Conservation (phyloP, 2,113 vertebrate genomes). For the Alethe diademata region DNA sequence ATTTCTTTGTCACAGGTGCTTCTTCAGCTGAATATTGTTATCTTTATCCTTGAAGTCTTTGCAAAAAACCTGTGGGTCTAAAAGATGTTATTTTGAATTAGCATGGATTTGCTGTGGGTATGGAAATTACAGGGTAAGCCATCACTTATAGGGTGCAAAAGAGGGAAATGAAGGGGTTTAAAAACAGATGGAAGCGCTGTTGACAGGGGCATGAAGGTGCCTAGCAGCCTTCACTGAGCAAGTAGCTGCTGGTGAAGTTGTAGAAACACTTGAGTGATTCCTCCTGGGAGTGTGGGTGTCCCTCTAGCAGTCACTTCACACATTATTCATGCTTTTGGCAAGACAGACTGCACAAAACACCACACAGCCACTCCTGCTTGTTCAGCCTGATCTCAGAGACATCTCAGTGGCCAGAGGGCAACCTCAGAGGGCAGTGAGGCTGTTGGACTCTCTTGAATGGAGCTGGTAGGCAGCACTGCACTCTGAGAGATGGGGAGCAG, state of each 20-base stretch:
- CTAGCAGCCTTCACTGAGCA: neutral
- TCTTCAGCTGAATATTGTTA: neutral
- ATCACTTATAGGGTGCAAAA: neutral
- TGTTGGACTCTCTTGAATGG: fast-evolving
- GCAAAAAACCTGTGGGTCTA: fast-evolving
- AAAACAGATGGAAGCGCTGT: neutral
- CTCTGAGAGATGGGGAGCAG: fast-evolving
- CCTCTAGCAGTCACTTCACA: neutral
- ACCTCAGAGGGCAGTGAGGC: neutral
- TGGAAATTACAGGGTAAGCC: neutral
- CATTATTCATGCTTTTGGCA: neutral
- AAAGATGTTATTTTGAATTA: neutral
- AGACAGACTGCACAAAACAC: neutral
- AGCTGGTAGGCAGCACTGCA: neutral
- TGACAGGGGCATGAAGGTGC: neutral
- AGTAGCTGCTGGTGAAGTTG: neutral
- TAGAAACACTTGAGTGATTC: neutral
- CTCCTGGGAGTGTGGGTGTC: neutral
- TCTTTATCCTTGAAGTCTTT: neutral
- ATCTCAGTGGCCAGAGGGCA: neutral
- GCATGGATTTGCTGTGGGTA: neutral
- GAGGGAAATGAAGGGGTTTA: neutral
- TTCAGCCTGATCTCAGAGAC: neutral
- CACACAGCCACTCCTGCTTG: neutral
- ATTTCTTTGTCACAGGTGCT: neutral